Percentiles rank a stretch among this genome's conserved stretches.
Evolutionary conservation across 2,113 vertebrate species (phyloP).

Genomic region (Paramormyrops kingsleyae): DNA sequence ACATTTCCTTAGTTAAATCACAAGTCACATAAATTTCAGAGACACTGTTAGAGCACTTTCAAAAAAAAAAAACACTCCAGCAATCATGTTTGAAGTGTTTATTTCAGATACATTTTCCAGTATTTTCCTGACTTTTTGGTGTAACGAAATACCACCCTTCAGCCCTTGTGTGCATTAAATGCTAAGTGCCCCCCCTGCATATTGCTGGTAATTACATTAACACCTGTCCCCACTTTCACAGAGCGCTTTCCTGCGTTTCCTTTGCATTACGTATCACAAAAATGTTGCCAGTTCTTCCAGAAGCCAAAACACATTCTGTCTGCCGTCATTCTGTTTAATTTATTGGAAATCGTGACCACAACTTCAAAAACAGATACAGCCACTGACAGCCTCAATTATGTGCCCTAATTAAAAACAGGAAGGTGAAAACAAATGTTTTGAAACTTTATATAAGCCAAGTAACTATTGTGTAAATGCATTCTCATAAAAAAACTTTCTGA

Average conservation of each 20-base stretch:
- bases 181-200: not conserved
- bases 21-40: not conserved
- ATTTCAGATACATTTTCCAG: not conserved
- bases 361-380: not conserved
- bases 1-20: not conserved
- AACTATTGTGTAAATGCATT: not conserved
- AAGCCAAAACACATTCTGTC: not conserved
- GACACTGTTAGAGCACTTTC: not conserved
- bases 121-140: not conserved
- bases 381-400: not conserved
- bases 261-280: not conserved
- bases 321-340: not conserved
- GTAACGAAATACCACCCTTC: not conserved
- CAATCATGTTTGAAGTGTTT: not conserved
- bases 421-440: not conserved
- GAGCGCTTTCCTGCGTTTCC: not conserved
- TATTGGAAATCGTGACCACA: not conserved
- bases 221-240: not conserved
- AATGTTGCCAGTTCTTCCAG: not conserved
- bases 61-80: not conserved
- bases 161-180: not conserved
- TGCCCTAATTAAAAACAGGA: not conserved
- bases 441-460: not conserved
- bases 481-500: not conserved
- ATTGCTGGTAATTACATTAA: not conserved